phyloP scores from a whole-genome alignment of 1,140 invertebrate genomes.

The Caerostris extrusa region DNA sequence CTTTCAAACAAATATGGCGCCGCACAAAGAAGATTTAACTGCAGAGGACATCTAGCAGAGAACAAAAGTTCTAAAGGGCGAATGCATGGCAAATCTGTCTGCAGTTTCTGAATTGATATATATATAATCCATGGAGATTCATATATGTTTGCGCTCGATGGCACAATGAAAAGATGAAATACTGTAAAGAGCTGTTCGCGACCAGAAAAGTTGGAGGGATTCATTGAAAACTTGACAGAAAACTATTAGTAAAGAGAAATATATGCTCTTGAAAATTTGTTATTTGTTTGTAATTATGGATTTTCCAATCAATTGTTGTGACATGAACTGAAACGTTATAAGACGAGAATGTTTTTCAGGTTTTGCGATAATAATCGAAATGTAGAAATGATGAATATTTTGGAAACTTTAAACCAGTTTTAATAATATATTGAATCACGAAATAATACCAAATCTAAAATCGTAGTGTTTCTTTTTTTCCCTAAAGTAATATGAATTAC shows the following conservation, averaged over 20 bases:
- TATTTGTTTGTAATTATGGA: no score
- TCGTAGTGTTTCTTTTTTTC: no score
- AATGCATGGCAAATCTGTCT: neutral
- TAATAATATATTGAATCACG: no score
- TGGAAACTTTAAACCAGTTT: no score
- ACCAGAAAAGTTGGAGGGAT: neutral
- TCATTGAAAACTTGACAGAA: neutral
- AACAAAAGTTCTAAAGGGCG: neutral
- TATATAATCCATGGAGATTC: neutral
- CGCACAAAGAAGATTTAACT: conserved; percentile 12
- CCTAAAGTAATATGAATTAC: no score
- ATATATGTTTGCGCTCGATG: neutral
- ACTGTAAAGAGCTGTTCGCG: neutral
- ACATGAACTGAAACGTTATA: no score
- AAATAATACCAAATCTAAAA: no score
- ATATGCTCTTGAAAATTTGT: neutral
- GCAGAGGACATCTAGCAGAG: neutral
- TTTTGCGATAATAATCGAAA: no score
- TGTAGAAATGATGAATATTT: no score
- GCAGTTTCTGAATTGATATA: neutral
- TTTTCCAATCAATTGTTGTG: no score
- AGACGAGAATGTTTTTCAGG: no score
- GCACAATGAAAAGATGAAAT: neutral
- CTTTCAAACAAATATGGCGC: neutral
- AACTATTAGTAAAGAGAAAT: neutral